Base-by-base conservation (phyloP, 2,113 vertebrate genomes). In the Malaclemys terrapin region DNA sequence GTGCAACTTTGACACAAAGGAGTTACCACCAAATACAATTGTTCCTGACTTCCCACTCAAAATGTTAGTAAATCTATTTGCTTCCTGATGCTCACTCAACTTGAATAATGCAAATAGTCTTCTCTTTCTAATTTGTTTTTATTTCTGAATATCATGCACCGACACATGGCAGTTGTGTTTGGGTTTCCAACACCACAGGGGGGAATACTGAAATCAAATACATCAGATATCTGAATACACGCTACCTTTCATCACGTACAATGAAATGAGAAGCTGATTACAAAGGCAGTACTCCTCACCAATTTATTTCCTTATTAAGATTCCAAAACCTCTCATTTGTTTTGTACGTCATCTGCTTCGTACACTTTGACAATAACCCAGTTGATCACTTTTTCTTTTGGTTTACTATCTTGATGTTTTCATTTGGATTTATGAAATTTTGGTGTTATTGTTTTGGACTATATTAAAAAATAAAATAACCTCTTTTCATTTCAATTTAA, bases 101-200 rank as follows among this genome's bases (percentile, higher is more conserved):
- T n/a, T 89, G 53, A 25, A 82, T 19, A 45, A 82, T 8, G 0
- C 81, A 5, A 25, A 38, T 57, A 42, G 17, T 11, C 85, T 89
- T 83, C 90, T 91, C 49, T 80, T 91, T 50, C 24, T 57, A 87
- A 85, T 19, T 25, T 6, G 10, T 94, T 92, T 94, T 29, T 3
- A 8, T 84, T 94, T 90, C 54, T 38, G 13, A 88, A 57, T 72
- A 82, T 82, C 10, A 2, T 86, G 85, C 85, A 95, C 83, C 38
- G 78, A 38, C 56, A 91, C 1, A 4, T 1, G 56, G 49, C 50
- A 82, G 10, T 31, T 87, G 65, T 81, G 79, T 35, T 54, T 84
- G 16, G 0, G 1, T 14, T 94, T 82, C 59, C 91, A 50, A 80
- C 6, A 47, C 16, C 79, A 42, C 80, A 54, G n/a, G 69, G 19